phyloP scores from a whole-genome alignment of 2,113 vertebrate species.

The Lagopus muta region DNA sequence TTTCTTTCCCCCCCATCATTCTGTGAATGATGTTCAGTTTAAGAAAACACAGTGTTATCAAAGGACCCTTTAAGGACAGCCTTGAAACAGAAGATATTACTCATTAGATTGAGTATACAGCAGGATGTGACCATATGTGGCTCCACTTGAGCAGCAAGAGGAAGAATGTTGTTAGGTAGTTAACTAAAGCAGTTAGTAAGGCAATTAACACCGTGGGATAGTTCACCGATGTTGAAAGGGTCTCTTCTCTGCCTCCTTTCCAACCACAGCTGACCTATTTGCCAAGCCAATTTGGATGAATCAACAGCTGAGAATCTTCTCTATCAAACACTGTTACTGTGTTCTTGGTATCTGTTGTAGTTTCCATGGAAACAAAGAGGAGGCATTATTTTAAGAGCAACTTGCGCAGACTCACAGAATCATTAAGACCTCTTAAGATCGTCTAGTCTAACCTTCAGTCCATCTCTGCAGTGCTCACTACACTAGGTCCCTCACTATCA shows the following conservation, averaged over 20 bases:
- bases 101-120: background rate
- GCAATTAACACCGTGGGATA: background rate
- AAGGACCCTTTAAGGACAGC: background rate
- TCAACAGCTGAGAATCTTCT: background rate
- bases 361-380: background rate
- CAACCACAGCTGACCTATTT: background rate
- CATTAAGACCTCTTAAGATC: too few species aligned
- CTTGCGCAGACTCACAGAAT: too few species aligned
- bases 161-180: too few species aligned
- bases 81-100: background rate
- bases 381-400: background rate
- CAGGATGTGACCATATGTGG: background rate
- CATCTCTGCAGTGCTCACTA: background rate
- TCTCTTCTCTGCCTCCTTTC: background rate
- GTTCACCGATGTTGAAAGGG: background rate
- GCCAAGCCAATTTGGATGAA: background rate
- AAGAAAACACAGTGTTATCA: background rate
- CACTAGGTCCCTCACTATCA: background rate
- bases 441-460: background rate
- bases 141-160: background rate
- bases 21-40: background rate
- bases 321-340: background rate
- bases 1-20: background rate
- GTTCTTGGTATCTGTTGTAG: background rate
- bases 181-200: too few species aligned